Evolutionary conservation across 1,140 invertebrate genomes (phyloP).

Genomic region (Heliconius himera): DNA sequence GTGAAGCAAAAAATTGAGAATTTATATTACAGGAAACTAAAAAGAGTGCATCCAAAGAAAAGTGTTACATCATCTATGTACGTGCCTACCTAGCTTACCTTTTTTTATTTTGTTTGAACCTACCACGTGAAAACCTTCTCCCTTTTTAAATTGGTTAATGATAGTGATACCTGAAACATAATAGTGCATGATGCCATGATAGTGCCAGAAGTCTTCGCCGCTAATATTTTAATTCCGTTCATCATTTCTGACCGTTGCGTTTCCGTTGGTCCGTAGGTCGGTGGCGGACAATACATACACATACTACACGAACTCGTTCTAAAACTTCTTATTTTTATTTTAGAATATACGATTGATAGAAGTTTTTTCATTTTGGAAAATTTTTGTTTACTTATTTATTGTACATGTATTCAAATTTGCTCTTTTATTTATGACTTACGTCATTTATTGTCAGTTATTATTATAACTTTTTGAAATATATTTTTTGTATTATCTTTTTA

Average conservation of each 20-base stretch:
- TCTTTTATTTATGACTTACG: not conserved
- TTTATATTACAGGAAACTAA: too few relatives aligned
- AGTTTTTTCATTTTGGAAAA: slow-evolving; percentile 7
- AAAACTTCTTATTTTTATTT: slow-evolving; percentile 23
- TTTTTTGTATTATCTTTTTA: not conserved
- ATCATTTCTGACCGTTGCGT: slow-evolving; percentile 51
- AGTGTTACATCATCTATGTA: too few relatives aligned
- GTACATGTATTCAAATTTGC: not conserved
- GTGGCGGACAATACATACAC: slow-evolving; percentile 32
- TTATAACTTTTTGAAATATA: not conserved
- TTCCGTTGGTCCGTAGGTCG: slow-evolving; percentile 56
- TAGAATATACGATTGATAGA: not conserved
- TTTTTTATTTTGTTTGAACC: too few relatives aligned
- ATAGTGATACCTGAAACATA: slow-evolving; percentile 60
- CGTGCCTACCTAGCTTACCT: too few relatives aligned
- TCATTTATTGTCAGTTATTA: not conserved
- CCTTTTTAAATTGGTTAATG: too few relatives aligned
- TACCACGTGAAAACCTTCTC: too few relatives aligned
- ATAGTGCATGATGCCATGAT: slow-evolving; percentile 62
- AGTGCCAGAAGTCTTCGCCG: slow-evolving; percentile 48
- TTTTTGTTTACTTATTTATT: not conserved
- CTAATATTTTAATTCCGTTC: slow-evolving; percentile 59
- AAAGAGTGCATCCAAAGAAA: too few relatives aligned
- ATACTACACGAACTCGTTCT: slow-evolving; percentile 13
- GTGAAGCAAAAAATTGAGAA: too few relatives aligned